Conservation (phyloP, 1,140 invertebrate species). For the Habropoda laboriosa region DNA sequence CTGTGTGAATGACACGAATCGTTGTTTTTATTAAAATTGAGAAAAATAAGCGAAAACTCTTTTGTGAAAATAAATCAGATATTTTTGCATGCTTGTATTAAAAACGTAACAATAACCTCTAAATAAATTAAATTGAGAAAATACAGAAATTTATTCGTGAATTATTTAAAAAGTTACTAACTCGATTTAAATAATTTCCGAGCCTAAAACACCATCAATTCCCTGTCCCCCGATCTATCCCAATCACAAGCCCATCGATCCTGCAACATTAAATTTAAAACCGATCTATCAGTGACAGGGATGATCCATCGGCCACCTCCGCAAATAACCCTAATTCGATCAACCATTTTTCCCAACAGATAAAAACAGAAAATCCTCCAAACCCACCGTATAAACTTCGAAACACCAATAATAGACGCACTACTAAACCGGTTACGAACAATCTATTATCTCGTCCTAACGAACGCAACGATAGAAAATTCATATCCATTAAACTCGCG, state of each 20-base stretch:
- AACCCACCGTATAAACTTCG: no score
- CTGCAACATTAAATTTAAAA: constrained; percentile 27
- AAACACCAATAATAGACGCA: not conserved
- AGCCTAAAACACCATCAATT: not conserved
- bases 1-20: no score
- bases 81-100: no score
- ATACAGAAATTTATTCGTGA: no score
- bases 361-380: not conserved
- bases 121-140: no score
- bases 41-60: no score
- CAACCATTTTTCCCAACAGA: not conserved
- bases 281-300: constrained; percentile 20
- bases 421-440: not conserved
- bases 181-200: not conserved
- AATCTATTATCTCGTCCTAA: not conserved
- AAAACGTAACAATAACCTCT: no score
- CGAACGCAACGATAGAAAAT: not conserved
- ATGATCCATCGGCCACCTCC: not conserved
- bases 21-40: no score
- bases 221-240: not conserved
- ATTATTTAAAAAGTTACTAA: no score
- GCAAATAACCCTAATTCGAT: not conserved
- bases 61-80: no score
- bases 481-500: not conserved
- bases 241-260: not conserved